Conservation (phyloP, 2,888 invertebrate genomes). For the Nemotelus nigrinus region DNA sequence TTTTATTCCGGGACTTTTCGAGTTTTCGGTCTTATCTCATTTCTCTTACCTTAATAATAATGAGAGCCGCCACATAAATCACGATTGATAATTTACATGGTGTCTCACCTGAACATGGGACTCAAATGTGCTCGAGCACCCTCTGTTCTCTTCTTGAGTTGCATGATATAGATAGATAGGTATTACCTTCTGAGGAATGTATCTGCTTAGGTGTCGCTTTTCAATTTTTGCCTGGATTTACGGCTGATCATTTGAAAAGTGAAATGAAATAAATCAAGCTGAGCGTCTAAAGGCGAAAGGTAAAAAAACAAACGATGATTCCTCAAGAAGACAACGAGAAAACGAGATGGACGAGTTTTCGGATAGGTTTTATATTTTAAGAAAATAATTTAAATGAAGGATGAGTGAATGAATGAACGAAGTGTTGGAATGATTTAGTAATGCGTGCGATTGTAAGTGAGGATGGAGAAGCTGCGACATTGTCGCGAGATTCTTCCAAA, state of each 20-base stretch:
- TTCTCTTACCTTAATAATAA: constrained; percentile 26
- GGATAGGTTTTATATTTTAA: too few relatives aligned
- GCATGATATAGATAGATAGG: neutral
- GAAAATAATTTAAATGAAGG: too few relatives aligned
- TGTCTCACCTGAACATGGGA: constrained; percentile 20
- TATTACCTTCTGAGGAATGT: neutral
- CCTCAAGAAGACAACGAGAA: too few relatives aligned
- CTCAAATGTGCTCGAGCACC: constrained; percentile 9
- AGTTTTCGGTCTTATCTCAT: neutral
- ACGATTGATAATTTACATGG: constrained; percentile 31
- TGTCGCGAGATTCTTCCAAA: too few relatives aligned
- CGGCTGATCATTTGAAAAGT: constrained; percentile 21
- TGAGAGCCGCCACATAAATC: constrained; percentile 21
- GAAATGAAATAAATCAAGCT: constrained; percentile 22
- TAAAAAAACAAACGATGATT: constrained; percentile 13
- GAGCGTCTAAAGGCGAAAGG: constrained; percentile 2
- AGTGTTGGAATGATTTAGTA: too few relatives aligned
- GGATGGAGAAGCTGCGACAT: too few relatives aligned
- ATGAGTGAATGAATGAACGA: too few relatives aligned
- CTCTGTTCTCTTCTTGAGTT: neutral
- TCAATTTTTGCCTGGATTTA: constrained; percentile 36
- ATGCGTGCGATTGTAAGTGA: too few relatives aligned
- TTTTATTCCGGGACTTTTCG: neutral
- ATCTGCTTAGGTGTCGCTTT: constrained; percentile 21
- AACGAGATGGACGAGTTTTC: too few relatives aligned